A percentile compares a stretch with the other conserved stretches of the same genome.
phyloP scores from a whole-genome alignment of 1,140 invertebrate species.

The Hyles euphorbiae region DNA sequence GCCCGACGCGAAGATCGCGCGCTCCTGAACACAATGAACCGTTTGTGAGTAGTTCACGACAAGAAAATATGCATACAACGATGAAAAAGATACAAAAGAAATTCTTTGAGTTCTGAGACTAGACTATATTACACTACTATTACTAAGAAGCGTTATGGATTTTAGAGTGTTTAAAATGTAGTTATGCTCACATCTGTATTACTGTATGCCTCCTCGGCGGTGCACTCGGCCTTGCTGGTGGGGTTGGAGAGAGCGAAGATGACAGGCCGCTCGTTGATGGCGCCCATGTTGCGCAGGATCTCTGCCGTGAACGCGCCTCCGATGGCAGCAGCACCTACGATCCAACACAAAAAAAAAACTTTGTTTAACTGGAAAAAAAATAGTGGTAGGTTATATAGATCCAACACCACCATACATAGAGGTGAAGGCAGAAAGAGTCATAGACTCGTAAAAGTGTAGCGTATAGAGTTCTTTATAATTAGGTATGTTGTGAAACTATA shows the following conservation, averaged over 20 bases:
- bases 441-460: no score
- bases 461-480: no score
- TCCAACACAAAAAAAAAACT: not conserved
- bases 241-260: constrained; percentile 98
- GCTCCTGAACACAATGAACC: constrained; percentile 76
- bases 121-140: no score
- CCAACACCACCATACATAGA: no score
- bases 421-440: no score
- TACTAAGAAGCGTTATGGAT: no score
- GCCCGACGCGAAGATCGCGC: constrained; percentile 92
- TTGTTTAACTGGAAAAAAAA: constrained; percentile 1
- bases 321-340: constrained; percentile 85
- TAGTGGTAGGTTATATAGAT: no score
- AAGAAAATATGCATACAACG: no score
- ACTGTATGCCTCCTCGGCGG: constrained; percentile 94
- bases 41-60: no score
- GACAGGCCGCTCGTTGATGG: constrained; percentile 85
- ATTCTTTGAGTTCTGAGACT: no score
- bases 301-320: constrained; percentile 90
- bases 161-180: not conserved
- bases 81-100: no score
- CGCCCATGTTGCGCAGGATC: constrained; percentile 89
- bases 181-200: constrained; percentile 82
- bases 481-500: no score
- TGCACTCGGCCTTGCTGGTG: constrained; percentile 97